A percentile compares a stretch with the other conserved stretches of the same genome.
These are phyloP conservation scores for Bovichtus variegatus DNA, from an alignment of 2,797 vertebrate genomes.

Conservation along the genomic window DNA sequence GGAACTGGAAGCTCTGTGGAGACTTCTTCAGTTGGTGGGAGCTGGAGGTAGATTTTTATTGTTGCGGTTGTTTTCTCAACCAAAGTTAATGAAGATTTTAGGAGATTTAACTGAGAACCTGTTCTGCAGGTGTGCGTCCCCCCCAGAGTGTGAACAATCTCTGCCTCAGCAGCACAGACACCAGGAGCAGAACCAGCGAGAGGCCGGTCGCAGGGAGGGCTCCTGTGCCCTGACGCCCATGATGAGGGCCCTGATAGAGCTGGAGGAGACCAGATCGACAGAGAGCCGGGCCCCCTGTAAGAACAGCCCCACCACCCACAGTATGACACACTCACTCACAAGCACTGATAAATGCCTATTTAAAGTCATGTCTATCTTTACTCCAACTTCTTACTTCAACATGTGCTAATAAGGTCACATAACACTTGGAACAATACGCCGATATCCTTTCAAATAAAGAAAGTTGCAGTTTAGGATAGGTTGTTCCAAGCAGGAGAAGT, in stretches of 20 bases:
- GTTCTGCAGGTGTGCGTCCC: constrained; percentile 79
- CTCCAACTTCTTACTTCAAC: not conserved
- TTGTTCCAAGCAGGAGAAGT: too few relatives aligned
- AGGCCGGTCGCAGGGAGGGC: constrained; percentile 70
- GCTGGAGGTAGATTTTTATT: constrained; percentile 63
- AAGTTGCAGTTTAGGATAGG: too few relatives aligned
- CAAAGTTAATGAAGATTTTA: not conserved
- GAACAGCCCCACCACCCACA: constrained; percentile 69
- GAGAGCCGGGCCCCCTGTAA: constrained; percentile 88
- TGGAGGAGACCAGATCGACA: constrained; percentile 90
- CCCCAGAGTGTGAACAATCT: constrained; percentile 87
- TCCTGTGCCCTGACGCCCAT: constrained; percentile 86
- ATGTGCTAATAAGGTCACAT: not conserved
- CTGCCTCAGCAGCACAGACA: constrained; percentile 64
- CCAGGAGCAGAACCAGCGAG: constrained; percentile 54
- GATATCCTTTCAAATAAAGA: not conserved
- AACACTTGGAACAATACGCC: not conserved
- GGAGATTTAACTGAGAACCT: constrained; percentile 43
- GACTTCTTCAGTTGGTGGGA: constrained; percentile 57
- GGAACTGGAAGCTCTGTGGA: constrained; percentile 83
- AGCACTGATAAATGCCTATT: not conserved
- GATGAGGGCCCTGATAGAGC: constrained; percentile 92
- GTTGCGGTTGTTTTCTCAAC: not conserved
- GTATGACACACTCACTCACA: constrained; percentile 34
- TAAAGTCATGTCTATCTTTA: not conserved